Evolutionary conservation across 2,113 vertebrate species (phyloP), one percentile per base, ranked within the genome.

Genomic region (Mobula hypostoma): DNA sequence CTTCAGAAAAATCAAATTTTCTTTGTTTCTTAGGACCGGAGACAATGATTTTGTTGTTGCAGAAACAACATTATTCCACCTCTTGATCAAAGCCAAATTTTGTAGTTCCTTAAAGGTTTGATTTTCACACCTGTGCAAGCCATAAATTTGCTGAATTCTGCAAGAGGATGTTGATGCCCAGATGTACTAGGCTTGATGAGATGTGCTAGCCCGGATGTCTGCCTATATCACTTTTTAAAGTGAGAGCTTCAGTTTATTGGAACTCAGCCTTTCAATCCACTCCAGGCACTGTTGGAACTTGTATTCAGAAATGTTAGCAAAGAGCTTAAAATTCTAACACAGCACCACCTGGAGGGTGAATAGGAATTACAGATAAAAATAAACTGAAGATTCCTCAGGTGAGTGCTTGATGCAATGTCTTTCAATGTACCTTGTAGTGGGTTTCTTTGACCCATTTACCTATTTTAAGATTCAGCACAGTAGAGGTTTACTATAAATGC

Each of bases 281-380:
- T 14, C 63, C 63, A 14, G 63, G 6, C 63, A 11, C 63, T 5
- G 36, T 19, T 8, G 61, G 48, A 3, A 27, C 40, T 58, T 85
- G 82, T 58, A 4, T 27, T 87, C 4, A 27, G 24, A 11, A 56
- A 61, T 87, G 58, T n/a, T 12, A 63, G 83, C 11, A 14, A 61
- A 61, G 21, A 61, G 29, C 8, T 5, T 56, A 87, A 87, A 87
- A 56, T 56, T 87, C 83, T 61, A 63, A 29, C 56, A 87, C 24
- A 87, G 83, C 83, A 66, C 85, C 85, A 90, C 61, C 85, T 90
- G 58, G 61, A 90, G 85, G 85, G n/a, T 2, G 7, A 90, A 90
- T 32, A 32, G 63, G 63, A 66, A 90, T 32, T 90, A 27, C 61
- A 19, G 15, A 36, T 90, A 90, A 90, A 90, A 32, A n/a, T 90